Conservation (phyloP, 2,888 invertebrate genomes). For the Pandemis cinnamomeana region DNA sequence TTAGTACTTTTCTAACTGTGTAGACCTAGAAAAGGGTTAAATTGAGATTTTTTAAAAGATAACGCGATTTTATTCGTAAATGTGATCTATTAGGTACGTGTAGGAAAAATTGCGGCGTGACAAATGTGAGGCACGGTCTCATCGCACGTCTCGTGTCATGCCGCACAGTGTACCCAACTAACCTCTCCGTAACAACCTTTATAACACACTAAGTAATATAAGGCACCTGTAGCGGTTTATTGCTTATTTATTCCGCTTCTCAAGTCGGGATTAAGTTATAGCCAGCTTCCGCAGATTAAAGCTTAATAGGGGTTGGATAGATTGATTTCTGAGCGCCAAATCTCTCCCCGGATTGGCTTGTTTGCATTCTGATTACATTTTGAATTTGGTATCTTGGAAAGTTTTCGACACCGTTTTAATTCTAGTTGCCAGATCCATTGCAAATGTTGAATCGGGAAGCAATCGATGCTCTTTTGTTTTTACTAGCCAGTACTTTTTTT, state of each 20-base stretch:
- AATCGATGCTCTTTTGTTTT: not conserved
- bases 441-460: not conserved
- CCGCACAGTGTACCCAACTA: slow-evolving; percentile 45
- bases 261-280: slow-evolving; percentile 82
- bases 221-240: slow-evolving; percentile 81
- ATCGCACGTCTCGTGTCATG: not conserved
- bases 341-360: slow-evolving; percentile 61
- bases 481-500: not conserved
- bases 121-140: not conserved
- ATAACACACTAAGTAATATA: slow-evolving; percentile 65
- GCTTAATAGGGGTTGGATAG: slow-evolving; percentile 79
- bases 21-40: too few relatives aligned
- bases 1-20: too few relatives aligned
- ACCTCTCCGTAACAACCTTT: slow-evolving; percentile 48
- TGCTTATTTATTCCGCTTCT: slow-evolving; percentile 82
- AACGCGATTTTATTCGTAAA: too few relatives aligned
- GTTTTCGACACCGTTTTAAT: slow-evolving; percentile 16
- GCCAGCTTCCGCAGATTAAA: slow-evolving; percentile 82
- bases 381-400: slow-evolving; percentile 35
- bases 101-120: not conserved
- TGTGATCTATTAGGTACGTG: too few relatives aligned
- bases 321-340: slow-evolving; percentile 81
- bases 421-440: slow-evolving; percentile 6
- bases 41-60: too few relatives aligned
- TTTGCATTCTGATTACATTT: slow-evolving; percentile 42